Evolutionary conservation across 2,113 vertebrate species (phyloP).

Genomic region (Corythaeola cristata): DNA sequence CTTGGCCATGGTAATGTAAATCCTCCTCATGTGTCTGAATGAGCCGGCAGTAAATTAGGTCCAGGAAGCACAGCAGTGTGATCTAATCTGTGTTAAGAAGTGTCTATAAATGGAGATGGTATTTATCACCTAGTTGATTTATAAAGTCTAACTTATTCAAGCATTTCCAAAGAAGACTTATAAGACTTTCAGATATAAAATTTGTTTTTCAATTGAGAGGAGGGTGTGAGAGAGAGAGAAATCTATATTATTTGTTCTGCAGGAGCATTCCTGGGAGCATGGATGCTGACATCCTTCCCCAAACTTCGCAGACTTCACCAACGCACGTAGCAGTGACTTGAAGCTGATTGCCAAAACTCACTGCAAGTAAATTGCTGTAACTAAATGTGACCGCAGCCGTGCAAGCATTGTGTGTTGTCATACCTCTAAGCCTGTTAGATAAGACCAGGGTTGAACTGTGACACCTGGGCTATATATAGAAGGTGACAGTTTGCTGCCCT

Average conservation of each 20-base stretch:
- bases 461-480: conserved; percentile 19
- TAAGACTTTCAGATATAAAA: neutral
- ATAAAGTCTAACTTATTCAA: neutral
- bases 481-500: neutral
- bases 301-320: neutral
- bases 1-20: neutral
- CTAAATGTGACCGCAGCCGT: neutral
- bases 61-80: neutral
- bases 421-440: neutral
- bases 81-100: neutral
- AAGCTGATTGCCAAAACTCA: neutral
- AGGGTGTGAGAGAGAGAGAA: neutral
- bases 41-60: neutral
- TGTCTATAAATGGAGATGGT: neutral
- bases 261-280: neutral
- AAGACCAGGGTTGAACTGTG: neutral
- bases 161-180: neutral
- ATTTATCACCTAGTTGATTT: neutral
- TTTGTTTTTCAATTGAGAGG: neutral
- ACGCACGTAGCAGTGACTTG: rapidly evolving
- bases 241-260: neutral
- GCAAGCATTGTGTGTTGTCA: neutral
- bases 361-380: neutral
- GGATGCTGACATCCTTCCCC: neutral
- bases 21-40: neutral